A percentile compares a stretch with the other conserved stretches of the same genome.
Evolutionary conservation across 2,113 vertebrate species (phyloP).

Genomic region (Morone saxatilis): DNA sequence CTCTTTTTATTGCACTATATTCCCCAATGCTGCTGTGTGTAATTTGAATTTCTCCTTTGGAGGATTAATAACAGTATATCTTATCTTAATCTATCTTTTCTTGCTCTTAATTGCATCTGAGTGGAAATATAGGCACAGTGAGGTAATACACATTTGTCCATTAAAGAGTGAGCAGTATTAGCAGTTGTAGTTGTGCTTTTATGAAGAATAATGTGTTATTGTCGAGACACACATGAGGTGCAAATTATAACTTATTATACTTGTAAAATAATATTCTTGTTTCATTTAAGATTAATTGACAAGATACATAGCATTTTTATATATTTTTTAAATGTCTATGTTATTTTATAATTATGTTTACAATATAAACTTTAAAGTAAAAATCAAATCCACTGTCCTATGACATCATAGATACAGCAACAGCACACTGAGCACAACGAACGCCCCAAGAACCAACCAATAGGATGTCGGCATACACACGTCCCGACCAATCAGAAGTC

Average conservation of each 20-base stretch:
- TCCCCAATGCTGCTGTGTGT: too few species aligned
- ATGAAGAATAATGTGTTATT: not conserved
- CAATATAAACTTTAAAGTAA: not conserved
- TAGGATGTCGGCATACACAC: slow-evolving; percentile 31
- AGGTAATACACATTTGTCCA: not conserved
- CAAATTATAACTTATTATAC: not conserved
- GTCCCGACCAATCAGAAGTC: slow-evolving; percentile 74
- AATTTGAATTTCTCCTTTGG: too few species aligned
- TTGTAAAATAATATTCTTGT: not conserved
- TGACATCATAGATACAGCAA: slow-evolving; percentile 50
- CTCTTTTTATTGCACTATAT: too few species aligned
- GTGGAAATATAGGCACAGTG: not conserved
- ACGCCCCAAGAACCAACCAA: slow-evolving; percentile 62
- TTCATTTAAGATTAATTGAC: not conserved
- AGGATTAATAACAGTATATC: too few species aligned
- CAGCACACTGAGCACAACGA: not conserved
- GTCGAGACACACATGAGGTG: not conserved
- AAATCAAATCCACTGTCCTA: not conserved
- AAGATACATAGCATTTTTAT: not conserved
- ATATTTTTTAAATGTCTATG: not conserved
- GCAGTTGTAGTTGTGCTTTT: not conserved
- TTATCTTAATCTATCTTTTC: not conserved
- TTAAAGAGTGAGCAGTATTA: not conserved
- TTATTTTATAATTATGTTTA: not conserved
- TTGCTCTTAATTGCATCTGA: not conserved